Base-by-base conservation (phyloP, 1,140 invertebrate species). In the Drosophila serrata region DNA sequence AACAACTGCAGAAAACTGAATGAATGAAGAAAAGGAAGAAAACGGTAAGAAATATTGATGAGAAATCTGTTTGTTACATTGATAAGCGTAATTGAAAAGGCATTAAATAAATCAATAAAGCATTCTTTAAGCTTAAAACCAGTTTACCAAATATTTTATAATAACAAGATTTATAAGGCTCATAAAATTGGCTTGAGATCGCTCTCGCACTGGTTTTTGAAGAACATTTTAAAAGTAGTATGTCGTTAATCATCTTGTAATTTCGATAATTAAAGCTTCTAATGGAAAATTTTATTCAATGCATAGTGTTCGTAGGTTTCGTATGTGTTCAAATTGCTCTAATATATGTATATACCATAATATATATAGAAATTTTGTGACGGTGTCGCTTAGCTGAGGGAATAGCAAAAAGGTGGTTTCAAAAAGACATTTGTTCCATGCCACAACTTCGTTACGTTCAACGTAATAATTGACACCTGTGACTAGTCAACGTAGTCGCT, bases 401-500 rank as follows among this genome's bases (percentile, higher is more conserved):
- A 31, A 46, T 70, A 79, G 61, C 49, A 64, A 73, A 75, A 86
- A 81, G 62, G 63, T 72, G 46, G 58, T 29, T 68, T 82, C 29
- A 19, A 63, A 60, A 48, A 69, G 74, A 75, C 62, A 48, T 24
- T 55, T 5, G 39, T 35, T 58, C 11, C 19, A 39, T 33, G 39
- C 24, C 33, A n/a, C 46, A 33, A 57, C 35, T 57, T 19, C 13
- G 11, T 33, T 51, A 61, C 29, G 46, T 29, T 42, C 24, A 19
- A 37, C 17, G 56, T 58, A 65, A 57, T 49, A 69, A 67, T 72
- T 55, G 59, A 67, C 46, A 72, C 37, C 31, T 15, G 39, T 63
- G 59, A 57, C 46, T 84, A 93, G 62, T 93, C 93, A 24, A 86
- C 77, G 69, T 93, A 93, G 79, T 93, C 93, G 68, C 92, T 93